Evolutionary conservation across 2,888 invertebrate genomes (phyloP).

Genomic region (Erynnis tages): DNA sequence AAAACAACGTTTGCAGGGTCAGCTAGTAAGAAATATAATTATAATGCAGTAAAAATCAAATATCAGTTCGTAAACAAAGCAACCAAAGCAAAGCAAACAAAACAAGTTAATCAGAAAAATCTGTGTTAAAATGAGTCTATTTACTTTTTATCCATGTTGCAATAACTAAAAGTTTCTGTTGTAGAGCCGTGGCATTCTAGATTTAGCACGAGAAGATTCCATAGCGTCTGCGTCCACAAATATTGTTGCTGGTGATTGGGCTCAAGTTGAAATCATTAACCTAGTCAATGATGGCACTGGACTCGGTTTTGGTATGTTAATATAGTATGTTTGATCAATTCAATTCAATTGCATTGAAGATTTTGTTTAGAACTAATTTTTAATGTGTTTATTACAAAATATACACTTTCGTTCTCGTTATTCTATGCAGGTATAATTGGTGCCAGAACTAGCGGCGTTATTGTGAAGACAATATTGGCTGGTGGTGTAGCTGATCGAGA

Average conservation of each 20-base stretch:
- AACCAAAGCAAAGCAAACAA: too few species aligned
- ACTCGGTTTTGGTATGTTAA: constrained; percentile 91
- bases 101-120: too few species aligned
- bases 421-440: constrained; percentile 90
- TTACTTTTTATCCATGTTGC: too few species aligned
- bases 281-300: constrained; percentile 98
- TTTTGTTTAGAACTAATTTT: too few species aligned
- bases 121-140: too few species aligned
- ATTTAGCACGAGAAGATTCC: constrained; percentile 83
- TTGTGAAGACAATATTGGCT: constrained; percentile 98
- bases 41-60: too few species aligned
- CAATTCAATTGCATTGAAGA: too few species aligned
- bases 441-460: constrained; percentile 98
- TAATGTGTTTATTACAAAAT: too few species aligned
- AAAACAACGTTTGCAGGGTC: too few species aligned
- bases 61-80: too few species aligned
- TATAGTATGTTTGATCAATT: too few species aligned
- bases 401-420: neutral
- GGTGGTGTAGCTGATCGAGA: constrained; percentile 99
- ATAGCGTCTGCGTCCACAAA: constrained; percentile 62
- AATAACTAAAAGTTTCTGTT: neutral
- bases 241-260: constrained; percentile 92
- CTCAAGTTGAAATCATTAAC: constrained; percentile 98
- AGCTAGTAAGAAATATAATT: too few species aligned
- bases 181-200: constrained; percentile 83